Base-by-base conservation (phyloP, 2,797 vertebrate genomes). In the Chaenodraco wilsoni region DNA sequence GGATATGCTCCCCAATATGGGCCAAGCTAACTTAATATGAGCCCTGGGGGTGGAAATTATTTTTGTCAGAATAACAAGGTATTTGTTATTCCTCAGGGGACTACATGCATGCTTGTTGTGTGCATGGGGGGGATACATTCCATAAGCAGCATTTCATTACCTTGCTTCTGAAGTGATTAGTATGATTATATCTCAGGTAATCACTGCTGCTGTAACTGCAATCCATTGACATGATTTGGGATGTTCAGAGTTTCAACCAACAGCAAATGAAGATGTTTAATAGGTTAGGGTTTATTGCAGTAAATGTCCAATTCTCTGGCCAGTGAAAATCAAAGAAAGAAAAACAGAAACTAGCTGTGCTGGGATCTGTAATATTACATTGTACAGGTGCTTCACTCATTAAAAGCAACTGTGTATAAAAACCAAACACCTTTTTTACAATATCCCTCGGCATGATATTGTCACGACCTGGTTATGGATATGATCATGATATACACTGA, bases 41-140 rank as follows among this genome's bases (percentile, higher is more conserved):
- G 56, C 70, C 82, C 77, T n/a, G 13, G 49, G 74, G 74, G 19
- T 41, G 61, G 43, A 73, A 51, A 57, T 74, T 73, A 27, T 67
- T 50, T 69, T 74, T 68, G 58, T 79, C 51, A 46, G 52, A 74
- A 80, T 70, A 79, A 84, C 70, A 66, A 54, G 50, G 17, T 61
- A 64, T 64, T 64, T 66, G 60, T 81, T 84, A 64, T 79, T 69
- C 72, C 44, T 54, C 17, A 13, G 27, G 40, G 63, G 66, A 56
- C 58, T 45, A 16, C 56, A 43, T 65, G 41, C 56, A 37, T 67
- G 33, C 43, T 64, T 7, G 27, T 41, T 57, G 37, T 41, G 40
- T 66, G 14, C 19, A 31, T 12, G 19, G 31, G 63, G 33, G 58
- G 33, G 55, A 66, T 9, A 64, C 45, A 70, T 73, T 19, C 63